Evolutionary conservation across 2,888 invertebrate species (phyloP).

Genomic region (Biston betularia): DNA sequence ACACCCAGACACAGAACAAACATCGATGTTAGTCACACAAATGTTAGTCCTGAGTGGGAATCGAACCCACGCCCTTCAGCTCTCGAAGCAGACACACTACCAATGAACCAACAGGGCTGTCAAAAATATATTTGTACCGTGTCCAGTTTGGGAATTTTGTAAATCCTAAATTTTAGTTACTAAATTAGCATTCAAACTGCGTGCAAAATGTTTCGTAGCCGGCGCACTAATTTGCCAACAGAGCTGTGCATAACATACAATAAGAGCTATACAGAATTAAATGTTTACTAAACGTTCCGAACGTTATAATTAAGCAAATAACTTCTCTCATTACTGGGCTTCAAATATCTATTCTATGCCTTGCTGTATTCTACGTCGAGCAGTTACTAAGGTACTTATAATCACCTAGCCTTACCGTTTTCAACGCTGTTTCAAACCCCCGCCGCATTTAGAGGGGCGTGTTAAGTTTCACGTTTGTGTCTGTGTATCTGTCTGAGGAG

Average conservation of each 20-base stretch:
- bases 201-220: conserved; percentile 13
- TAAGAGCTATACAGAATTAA: conserved; percentile 56
- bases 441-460: no score
- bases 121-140: not conserved
- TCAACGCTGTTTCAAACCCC: not conserved
- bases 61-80: no score
- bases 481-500: no score
- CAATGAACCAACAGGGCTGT: no score
- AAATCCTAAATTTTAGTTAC: conserved; percentile 4
- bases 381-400: conserved; percentile 31
- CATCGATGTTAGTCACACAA: no score
- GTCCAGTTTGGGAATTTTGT: not conserved
- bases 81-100: no score
- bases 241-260: conserved; percentile 34
- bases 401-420: not conserved
- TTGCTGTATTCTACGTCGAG: conserved; percentile 39
- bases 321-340: conserved; percentile 75
- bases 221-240: conserved; percentile 27
- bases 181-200: conserved; percentile 15
- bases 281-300: conserved; percentile 60
- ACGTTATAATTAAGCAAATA: conserved; percentile 78
- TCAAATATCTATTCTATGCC: conserved; percentile 59
- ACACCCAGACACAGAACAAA: no score
- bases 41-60: no score
- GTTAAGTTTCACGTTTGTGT: no score